A percentile compares a stretch with the other conserved stretches of the same genome.
Conservation (phyloP, 92 coral and sea anemone species). For the Palythoa heliodiscus region DNA sequence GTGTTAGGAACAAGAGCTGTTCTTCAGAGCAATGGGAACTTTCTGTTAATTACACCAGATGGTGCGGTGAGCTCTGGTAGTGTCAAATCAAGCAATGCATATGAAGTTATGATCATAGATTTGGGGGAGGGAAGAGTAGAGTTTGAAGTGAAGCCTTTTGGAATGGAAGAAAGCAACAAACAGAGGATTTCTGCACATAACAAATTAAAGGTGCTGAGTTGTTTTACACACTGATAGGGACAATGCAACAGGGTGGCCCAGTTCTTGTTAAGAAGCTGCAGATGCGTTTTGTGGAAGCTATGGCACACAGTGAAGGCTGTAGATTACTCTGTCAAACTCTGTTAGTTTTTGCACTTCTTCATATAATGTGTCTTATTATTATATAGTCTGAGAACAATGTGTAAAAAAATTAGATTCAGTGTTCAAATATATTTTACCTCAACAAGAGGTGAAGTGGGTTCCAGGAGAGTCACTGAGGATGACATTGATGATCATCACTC, state of each 20-base stretch:
- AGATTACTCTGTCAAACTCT: background rate
- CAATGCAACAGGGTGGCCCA: constrained; percentile 16
- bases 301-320: constrained; percentile 9
- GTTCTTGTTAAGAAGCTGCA: constrained; percentile 30
- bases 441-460: no score
- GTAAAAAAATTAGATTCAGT: no score
- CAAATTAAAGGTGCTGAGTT: background rate
- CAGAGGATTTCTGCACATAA: background rate
- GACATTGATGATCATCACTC: no score
- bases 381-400: no score
- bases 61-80: background rate
- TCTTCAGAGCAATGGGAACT: constrained; percentile 32
- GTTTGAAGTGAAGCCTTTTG: constrained; percentile 14
- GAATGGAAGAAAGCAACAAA: background rate
- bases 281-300: constrained; percentile 13
- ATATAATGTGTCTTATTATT: background rate
- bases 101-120: constrained; percentile 13
- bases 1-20: constrained; percentile 3
- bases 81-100: background rate
- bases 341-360: background rate
- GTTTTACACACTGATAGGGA: constrained; percentile 28
- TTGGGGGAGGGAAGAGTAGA: constrained; percentile 12
- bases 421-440: no score
- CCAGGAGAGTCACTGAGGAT: no score
- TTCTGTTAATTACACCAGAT: background rate